A percentile compares a stretch with the other conserved stretches of the same genome.
phyloP scores from a whole-genome alignment of 2,888 invertebrate species.

The Mesorhabditis belari region DNA sequence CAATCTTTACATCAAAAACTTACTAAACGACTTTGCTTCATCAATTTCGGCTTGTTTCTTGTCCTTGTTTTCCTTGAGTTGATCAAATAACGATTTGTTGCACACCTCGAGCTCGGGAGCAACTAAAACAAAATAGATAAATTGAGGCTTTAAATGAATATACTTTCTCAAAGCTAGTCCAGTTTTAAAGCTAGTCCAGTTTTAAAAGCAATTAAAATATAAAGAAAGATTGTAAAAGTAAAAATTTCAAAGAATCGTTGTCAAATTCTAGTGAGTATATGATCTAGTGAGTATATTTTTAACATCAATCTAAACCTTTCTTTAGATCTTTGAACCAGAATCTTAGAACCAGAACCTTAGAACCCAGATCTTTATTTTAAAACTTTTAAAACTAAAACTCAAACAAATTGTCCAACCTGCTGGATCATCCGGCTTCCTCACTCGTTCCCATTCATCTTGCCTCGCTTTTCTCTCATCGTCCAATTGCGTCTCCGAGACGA shows the following conservation, averaged over 20 bases:
- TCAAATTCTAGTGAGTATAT: too few relatives aligned
- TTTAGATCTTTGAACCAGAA: too few relatives aligned
- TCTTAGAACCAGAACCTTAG: too few relatives aligned
- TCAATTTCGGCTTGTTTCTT: conserved; percentile 88
- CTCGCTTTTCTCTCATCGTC: conserved; percentile 72
- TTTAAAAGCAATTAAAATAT: too few relatives aligned
- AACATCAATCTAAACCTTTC: too few relatives aligned
- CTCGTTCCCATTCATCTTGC: conserved; percentile 95
- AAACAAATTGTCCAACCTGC: conserved; percentile 68
- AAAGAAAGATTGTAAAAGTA: conserved; percentile 1
- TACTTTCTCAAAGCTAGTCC: not conserved
- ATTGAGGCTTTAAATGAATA: not conserved
- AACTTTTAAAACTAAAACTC: too few relatives aligned
- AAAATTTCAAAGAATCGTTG: not conserved
- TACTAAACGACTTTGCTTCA: conserved; percentile 90
- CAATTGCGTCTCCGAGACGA: conserved; percentile 79
- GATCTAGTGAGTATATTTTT: too few relatives aligned
- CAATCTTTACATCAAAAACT: conserved; percentile 54
- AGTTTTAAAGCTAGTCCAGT: not conserved
- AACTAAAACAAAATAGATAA: conserved; percentile 61
- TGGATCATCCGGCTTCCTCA: conserved; percentile 81
- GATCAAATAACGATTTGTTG: conserved; percentile 78
- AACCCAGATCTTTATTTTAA: too few relatives aligned
- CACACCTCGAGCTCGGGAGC: conserved; percentile 81
- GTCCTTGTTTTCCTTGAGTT: conserved; percentile 82